Evolutionary conservation across 2,888 invertebrate genomes (phyloP).

Genomic region (Pyrrhosoma nymphula): DNA sequence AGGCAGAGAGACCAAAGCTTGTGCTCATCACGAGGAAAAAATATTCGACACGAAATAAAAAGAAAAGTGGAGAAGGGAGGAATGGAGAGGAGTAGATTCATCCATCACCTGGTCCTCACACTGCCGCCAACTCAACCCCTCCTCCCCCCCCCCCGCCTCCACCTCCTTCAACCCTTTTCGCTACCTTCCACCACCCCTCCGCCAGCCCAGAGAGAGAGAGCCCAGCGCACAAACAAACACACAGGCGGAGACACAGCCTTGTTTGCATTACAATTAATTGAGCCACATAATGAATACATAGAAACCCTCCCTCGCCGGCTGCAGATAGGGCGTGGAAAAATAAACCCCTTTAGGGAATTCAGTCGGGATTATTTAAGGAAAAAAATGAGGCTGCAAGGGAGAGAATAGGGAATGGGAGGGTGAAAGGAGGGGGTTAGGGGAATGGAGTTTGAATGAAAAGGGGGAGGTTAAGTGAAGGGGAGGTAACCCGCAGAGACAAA

Average conservation of each 20-base stretch:
- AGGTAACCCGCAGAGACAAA: neutral
- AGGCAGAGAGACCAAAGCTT: neutral
- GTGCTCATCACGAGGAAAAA: neutral
- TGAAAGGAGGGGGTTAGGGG: neutral
- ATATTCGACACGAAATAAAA: neutral
- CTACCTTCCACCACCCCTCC: neutral
- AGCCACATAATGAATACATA: slow-evolving; percentile 66
- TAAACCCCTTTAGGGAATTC: slow-evolving; percentile 16
- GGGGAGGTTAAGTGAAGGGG: neutral
- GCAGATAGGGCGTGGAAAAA: slow-evolving; percentile 10
- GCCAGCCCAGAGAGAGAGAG: neutral
- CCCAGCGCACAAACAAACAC: neutral
- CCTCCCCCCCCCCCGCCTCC: neutral
- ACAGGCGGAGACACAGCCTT: slow-evolving; percentile 1
- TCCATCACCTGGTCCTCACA: slow-evolving; percentile 42
- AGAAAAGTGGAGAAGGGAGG: neutral
- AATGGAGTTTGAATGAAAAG: neutral
- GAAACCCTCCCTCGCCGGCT: slow-evolving; percentile 53
- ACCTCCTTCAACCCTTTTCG: neutral
- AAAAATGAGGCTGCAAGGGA: neutral
- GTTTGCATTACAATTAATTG: slow-evolving; percentile 65
- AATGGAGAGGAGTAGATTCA: neutral
- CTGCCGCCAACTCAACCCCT: neutral
- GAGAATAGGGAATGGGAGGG: neutral
- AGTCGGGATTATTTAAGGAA: slow-evolving; percentile 29